phyloP scores from a whole-genome alignment of 2,888 invertebrate species.

The Drosophila kambysellisi region DNA sequence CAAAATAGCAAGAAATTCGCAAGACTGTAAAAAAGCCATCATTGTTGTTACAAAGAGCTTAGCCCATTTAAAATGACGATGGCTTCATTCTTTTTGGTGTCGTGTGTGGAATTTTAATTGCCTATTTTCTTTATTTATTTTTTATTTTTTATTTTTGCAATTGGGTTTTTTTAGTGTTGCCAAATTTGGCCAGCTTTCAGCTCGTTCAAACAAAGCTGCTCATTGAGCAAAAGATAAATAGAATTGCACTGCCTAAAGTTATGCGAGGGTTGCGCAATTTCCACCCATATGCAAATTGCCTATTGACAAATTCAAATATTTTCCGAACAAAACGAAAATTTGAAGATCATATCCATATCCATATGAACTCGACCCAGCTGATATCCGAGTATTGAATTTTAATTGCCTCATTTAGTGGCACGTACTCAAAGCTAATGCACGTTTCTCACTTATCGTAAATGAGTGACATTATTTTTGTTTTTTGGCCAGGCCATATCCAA shows the following conservation, averaged over 20 bases:
- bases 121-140: slow-evolving; percentile 2
- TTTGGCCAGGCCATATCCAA: slow-evolving; percentile 21
- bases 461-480: slow-evolving; percentile 27
- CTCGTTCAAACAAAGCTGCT: slow-evolving; percentile 11
- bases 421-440: slow-evolving; percentile 40
- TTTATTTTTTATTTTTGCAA: background rate
- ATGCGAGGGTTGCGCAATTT: slow-evolving; percentile 28
- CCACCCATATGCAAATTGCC: slow-evolving; percentile 19
- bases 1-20: slow-evolving; percentile 24
- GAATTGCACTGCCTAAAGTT: slow-evolving; percentile 23
- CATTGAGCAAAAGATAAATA: slow-evolving; percentile 29
- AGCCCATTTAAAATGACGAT: slow-evolving; percentile 37
- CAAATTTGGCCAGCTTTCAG: slow-evolving; percentile 23
- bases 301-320: slow-evolving; percentile 29
- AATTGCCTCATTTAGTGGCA: slow-evolving; percentile 45
- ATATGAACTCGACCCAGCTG: slow-evolving; percentile 2
- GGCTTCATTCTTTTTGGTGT: slow-evolving; percentile 41
- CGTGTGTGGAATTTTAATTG: slow-evolving; percentile 45
- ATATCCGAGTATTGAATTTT: slow-evolving; percentile 33
- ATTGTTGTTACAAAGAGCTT: slow-evolving; percentile 32
- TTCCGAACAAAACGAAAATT: background rate
- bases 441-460: slow-evolving; percentile 36
- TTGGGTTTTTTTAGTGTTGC: slow-evolving; percentile 26
- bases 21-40: slow-evolving; percentile 22
- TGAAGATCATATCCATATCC: slow-evolving; percentile 22